Evolutionary conservation across 2,888 invertebrate species (phyloP).

Genomic region (Drosophila longiperda): DNA sequence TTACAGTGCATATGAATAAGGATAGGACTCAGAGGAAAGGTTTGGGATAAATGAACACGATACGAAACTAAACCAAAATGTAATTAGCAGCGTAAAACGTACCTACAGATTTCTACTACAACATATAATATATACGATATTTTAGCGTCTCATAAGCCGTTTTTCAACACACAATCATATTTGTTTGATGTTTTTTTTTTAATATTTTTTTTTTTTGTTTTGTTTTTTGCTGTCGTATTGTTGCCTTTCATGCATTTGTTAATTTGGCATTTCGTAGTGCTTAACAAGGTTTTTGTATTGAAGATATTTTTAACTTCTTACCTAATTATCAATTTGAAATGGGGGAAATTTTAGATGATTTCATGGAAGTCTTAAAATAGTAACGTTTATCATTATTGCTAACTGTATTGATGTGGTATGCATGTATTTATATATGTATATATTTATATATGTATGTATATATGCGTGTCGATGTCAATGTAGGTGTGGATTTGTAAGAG

Average conservation of each 20-base stretch:
- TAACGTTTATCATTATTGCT: slow-evolving; percentile 58
- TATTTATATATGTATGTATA: slow-evolving; percentile 38
- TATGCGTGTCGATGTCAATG: slow-evolving; percentile 14
- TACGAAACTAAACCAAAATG: slow-evolving; percentile 51
- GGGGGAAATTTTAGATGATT: slow-evolving; percentile 28
- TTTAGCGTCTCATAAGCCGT: slow-evolving; percentile 74
- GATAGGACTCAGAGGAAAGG: not conserved
- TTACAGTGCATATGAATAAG: slow-evolving; percentile 31
- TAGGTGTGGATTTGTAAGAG: slow-evolving; percentile 20
- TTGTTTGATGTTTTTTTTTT: slow-evolving; percentile 29
- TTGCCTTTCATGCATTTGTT: slow-evolving; percentile 29
- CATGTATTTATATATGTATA: slow-evolving; percentile 28
- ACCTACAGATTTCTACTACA: slow-evolving; percentile 66
- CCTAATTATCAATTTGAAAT: slow-evolving; percentile 45
- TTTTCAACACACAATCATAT: slow-evolving; percentile 33
- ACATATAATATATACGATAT: slow-evolving; percentile 75
- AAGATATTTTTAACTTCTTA: slow-evolving; percentile 38
- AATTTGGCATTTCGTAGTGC: slow-evolving; percentile 62
- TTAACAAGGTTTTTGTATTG: slow-evolving; percentile 55
- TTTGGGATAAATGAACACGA: slow-evolving; percentile 8
- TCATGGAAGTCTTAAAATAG: slow-evolving; percentile 60
- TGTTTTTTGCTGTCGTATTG: slow-evolving; percentile 3
- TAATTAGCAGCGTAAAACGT: slow-evolving; percentile 57
- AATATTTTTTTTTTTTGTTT: slow-evolving; percentile 12
- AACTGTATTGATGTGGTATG: slow-evolving; percentile 40